Evolutionary conservation across 2,888 invertebrate genomes (phyloP).

Genomic region (Invenusta paracnida): DNA sequence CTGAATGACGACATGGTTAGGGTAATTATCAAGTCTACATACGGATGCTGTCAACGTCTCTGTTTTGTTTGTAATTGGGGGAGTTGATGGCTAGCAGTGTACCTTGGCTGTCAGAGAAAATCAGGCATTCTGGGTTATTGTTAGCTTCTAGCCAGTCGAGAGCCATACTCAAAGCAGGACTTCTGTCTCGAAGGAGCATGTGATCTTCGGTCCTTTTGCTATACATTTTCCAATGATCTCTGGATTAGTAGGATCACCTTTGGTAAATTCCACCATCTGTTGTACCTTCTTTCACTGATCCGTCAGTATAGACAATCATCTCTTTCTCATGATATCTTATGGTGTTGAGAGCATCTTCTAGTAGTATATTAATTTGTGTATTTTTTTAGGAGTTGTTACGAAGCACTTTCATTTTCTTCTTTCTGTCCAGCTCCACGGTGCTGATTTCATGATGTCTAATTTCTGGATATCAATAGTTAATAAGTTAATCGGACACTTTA

Average conservation of each 20-base stretch:
- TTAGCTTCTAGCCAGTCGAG: too few species aligned
- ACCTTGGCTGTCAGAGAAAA: too few species aligned
- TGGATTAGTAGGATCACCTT: background rate
- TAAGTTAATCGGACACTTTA: background rate
- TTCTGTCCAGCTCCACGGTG: background rate
- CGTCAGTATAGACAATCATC: background rate
- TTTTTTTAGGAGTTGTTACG: background rate
- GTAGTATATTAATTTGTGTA: background rate
- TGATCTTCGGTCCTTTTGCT: background rate
- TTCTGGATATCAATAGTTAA: slow-evolving; percentile 4
- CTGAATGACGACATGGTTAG: background rate
- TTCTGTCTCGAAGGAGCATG: too few species aligned
- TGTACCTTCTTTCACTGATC: background rate
- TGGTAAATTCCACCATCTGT: background rate
- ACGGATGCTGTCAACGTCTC: too few species aligned
- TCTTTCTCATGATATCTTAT: background rate
- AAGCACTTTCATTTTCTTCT: background rate
- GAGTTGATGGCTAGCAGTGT: too few species aligned
- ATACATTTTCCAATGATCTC: background rate
- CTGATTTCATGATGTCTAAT: background rate
- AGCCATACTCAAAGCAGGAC: too few species aligned
- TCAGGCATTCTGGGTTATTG: too few species aligned
- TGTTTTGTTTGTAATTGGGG: too few species aligned
- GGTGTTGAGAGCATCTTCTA: background rate
- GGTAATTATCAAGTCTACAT: too few species aligned